Base-by-base conservation (phyloP, 2,113 vertebrate genomes). In the Malurus alboscapulatus region DNA sequence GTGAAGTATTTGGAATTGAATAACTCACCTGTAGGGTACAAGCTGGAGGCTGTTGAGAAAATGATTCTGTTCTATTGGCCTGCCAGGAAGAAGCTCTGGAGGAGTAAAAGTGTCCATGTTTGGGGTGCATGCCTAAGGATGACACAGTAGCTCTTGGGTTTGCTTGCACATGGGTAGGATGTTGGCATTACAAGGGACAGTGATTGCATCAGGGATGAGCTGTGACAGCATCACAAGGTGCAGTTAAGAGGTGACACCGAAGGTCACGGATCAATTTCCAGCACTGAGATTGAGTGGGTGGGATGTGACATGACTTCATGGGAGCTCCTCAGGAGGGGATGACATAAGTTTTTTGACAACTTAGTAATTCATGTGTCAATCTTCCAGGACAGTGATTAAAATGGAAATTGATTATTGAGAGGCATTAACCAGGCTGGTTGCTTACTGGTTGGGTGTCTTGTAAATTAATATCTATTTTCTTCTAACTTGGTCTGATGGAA, bases 1-100 rank as follows among this genome's bases (percentile, higher is more conserved):
- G 7, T 65, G 1, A 59, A 83, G 6, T 15, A 17, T 8, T 48
- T 18, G 79, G 67, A 61, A 25, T 18, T 51, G 34, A 76, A 8
- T 59, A 72, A 48, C 17, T 40, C 3, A 12, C 4, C 7, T 0
- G 0, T 27, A 10, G 4, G 4, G 1, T 55, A 34, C 9, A 79
- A 19, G 32, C 16, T 11, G 14, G 30, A 80, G 36, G 7, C 6
- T 0, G 0, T 9, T 68, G 67, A 73, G 18, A 59, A 75, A 86
- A 79, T 14, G 7, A 79, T 15, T 15, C 5, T 75, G 9, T 40
- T 68, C 29, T 85, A n/a, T 27, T 8, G 21, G 5, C 12, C n/a
- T 63, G 11, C 65, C 11, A 55, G 26, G 22, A 69, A 62, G 42
- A 6, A 67, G 12, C 2, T 90, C 54, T 83, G 72, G 45, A 72